Conservation (phyloP, 2,797 vertebrate species). For the Sphaeramia orbicularis region DNA sequence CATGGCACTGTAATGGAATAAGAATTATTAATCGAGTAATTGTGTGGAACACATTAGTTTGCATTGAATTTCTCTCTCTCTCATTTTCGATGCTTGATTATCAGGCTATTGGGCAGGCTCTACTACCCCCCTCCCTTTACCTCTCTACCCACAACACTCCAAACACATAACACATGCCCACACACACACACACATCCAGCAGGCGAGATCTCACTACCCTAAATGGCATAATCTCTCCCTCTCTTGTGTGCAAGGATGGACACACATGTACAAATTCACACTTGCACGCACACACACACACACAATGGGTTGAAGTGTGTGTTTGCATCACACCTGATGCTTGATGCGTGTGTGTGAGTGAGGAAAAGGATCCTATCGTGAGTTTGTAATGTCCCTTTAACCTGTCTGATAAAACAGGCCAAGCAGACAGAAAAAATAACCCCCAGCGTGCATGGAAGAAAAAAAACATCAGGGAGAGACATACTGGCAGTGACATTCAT, state of each 20-base stretch:
- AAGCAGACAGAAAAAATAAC: constrained; percentile 68
- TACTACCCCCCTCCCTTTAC: constrained; percentile 39
- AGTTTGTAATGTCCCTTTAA: constrained; percentile 71
- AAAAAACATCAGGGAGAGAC: constrained; percentile 64
- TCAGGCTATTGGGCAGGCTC: constrained; percentile 81
- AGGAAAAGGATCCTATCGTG: constrained; percentile 43
- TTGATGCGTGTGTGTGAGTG: constrained; percentile 35
- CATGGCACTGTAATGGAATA: constrained; percentile 92
- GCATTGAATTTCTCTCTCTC: constrained; percentile 92
- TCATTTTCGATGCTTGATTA: constrained; percentile 93
- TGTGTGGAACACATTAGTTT: constrained; percentile 95
- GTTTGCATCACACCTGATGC: constrained; percentile 65
- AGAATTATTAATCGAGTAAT: constrained; percentile 98
- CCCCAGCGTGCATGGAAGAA: constrained; percentile 48
- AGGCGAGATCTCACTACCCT: constrained; percentile 48
- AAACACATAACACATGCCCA: constrained; percentile 51
- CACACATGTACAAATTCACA: constrained; percentile 20
- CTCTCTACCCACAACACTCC: constrained; percentile 52
- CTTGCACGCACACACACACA: background rate
- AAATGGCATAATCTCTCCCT: constrained; percentile 56
- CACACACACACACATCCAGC: constrained; percentile 23
- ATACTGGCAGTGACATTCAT: constrained; percentile 86
- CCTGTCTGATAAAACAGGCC: constrained; percentile 53
- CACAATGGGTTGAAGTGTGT: constrained; percentile 29
- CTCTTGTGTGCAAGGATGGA: constrained; percentile 20